Conservation (phyloP, 1,140 invertebrate species). For the Tribolium castaneum region DNA sequence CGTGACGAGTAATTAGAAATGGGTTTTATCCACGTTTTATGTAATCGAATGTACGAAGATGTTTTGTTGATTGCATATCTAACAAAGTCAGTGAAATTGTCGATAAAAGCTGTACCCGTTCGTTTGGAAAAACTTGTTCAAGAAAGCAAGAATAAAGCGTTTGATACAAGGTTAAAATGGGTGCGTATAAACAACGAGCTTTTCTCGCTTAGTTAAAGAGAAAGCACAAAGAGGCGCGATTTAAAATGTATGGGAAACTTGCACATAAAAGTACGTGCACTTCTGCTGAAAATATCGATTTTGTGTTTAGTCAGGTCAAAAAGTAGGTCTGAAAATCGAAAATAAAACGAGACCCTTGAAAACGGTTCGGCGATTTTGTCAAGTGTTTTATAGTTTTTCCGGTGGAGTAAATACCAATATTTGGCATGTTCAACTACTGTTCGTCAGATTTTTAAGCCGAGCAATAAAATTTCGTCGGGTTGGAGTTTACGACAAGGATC, state of each 20-base stretch:
- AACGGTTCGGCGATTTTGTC: neutral
- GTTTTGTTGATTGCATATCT: conserved; percentile 11
- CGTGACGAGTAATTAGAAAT: conserved; percentile 11
- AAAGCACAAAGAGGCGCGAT: conserved; percentile 14
- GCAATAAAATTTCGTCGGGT: conserved; percentile 9
- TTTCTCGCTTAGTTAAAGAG: conserved; percentile 15
- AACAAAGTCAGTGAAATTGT: neutral
- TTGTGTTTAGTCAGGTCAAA: neutral
- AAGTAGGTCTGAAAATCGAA: neutral
- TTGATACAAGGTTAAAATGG: conserved; percentile 13
- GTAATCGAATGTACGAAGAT: conserved; percentile 5
- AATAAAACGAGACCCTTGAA: neutral
- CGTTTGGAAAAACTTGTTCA: neutral
- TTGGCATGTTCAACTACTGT: neutral
- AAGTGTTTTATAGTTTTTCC: neutral
- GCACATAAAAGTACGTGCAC: neutral
- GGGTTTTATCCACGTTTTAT: neutral
- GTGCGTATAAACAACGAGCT: conserved; percentile 1
- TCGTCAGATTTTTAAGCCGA: neutral
- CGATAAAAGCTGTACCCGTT: neutral
- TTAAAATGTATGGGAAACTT: conserved; percentile 22
- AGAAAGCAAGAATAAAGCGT: neutral
- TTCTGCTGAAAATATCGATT: neutral
- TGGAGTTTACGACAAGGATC: neutral
- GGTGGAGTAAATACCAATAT: neutral